These are phyloP conservation scores for Hestina assimilis DNA, from an alignment of 1,140 invertebrate species.

Conservation along the genomic window DNA sequence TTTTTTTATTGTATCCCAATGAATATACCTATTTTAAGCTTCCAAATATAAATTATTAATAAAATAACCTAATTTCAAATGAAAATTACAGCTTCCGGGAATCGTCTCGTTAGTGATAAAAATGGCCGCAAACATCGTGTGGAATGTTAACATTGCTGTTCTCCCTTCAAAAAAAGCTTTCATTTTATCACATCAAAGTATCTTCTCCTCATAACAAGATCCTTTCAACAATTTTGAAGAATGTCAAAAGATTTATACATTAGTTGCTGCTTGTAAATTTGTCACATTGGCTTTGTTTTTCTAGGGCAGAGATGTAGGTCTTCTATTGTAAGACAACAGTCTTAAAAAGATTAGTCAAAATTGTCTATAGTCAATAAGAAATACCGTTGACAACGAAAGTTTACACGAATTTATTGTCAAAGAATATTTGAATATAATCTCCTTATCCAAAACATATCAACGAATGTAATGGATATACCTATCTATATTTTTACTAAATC, in stretches of 20 bases:
- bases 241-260: neutral
- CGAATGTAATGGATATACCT: neutral
- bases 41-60: constrained; percentile 43
- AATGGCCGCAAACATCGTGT: constrained; percentile 48
- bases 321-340: no score
- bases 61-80: constrained; percentile 55
- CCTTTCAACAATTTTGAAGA: constrained; percentile 22
- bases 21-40: constrained; percentile 40
- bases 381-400: no score
- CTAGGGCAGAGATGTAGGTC: no score
- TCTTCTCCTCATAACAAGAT: constrained; percentile 49
- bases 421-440: no score
- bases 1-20: neutral
- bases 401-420: no score
- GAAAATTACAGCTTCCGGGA: constrained; percentile 63
- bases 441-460: no score
- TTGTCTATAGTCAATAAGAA: no score
- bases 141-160: constrained; percentile 60
- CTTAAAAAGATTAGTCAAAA: no score
- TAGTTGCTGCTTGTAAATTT: no score
- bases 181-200: constrained; percentile 61
- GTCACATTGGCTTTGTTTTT: no score
- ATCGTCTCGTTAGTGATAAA: constrained; percentile 61
- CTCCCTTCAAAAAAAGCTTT: constrained; percentile 45
- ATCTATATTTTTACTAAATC: neutral